phyloP scores from a whole-genome alignment of 1,140 invertebrate species.

The Pseudomyrmex sp. region DNA sequence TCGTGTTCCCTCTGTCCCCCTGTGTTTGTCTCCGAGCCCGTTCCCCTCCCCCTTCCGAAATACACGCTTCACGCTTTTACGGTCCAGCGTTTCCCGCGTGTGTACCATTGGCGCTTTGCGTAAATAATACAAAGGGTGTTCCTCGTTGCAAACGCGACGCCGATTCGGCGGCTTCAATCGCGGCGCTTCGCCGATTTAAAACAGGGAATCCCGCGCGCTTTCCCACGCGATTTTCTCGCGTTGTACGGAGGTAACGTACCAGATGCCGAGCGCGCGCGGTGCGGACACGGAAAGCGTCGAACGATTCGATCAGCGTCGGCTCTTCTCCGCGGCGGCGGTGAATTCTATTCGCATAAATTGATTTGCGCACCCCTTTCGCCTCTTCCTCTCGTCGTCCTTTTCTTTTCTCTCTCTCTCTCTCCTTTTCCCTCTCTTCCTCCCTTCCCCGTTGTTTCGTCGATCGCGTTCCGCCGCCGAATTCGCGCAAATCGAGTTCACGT shows the following conservation, averaged over 20 bases:
- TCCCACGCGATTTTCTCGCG: not conserved
- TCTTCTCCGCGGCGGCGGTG: conserved; percentile 15
- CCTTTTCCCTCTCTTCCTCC: too few relatives aligned
- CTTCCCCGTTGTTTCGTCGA: conserved; percentile 37
- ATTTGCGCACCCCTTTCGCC: conserved; percentile 18
- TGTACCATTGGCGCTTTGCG: not conserved
- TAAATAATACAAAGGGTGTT: conserved; percentile 53
- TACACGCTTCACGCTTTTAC: conserved; percentile 9
- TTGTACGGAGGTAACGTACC: not conserved
- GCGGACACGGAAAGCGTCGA: not conserved
- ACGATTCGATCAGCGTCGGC: conserved; percentile 38
- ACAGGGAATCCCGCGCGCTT: conserved; percentile 25
- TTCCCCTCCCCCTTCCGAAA: too few relatives aligned
- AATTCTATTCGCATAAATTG: conserved; percentile 59
- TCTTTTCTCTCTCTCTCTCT: too few relatives aligned
- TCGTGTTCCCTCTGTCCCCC: not conserved
- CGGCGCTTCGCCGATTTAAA: conserved; percentile 17
- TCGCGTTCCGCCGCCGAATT: conserved; percentile 35
- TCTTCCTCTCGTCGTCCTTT: not conserved
- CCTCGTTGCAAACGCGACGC: not conserved
- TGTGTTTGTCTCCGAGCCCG: not conserved
- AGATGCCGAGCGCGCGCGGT: not conserved
- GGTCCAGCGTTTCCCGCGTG: conserved; percentile 29
- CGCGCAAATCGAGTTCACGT: conserved; percentile 42
- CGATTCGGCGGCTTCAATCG: not conserved